Evolutionary conservation across 2,888 invertebrate genomes (phyloP).

Genomic region (Xestia xanthographa): DNA sequence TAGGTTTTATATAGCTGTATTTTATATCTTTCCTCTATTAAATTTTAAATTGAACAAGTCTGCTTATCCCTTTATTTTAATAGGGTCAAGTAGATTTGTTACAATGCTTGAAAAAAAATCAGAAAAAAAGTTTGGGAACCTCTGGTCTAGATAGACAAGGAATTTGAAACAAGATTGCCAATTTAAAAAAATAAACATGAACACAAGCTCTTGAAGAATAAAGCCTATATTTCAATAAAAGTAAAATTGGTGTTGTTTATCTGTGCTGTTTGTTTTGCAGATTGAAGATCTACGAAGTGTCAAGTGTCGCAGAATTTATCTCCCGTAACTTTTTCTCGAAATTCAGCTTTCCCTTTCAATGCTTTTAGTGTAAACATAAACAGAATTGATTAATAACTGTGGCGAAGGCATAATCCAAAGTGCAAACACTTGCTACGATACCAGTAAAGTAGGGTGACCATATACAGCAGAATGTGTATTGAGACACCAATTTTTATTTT

Average conservation of each 20-base stretch:
- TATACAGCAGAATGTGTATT: constrained; percentile 24
- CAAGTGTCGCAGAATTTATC: neutral
- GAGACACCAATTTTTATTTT: neutral
- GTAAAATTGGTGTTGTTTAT: neutral
- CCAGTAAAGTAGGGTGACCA: constrained; percentile 50
- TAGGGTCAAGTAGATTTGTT: no score
- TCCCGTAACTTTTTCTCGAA: neutral
- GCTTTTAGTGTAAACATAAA: constrained; percentile 29
- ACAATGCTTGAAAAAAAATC: no score
- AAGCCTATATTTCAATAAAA: neutral
- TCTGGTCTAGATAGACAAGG: neutral
- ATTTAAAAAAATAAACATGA: neutral
- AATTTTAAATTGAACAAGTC: no score
- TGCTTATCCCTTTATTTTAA: no score
- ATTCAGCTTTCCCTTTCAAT: constrained; percentile 32
- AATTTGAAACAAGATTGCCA: neutral
- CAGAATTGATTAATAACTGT: constrained; percentile 36
- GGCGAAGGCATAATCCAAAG: constrained; percentile 45
- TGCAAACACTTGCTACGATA: constrained; percentile 52
- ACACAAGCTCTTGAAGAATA: neutral
- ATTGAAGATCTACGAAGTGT: constrained; percentile 7
- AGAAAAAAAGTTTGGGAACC: no score
- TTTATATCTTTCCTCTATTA: no score
- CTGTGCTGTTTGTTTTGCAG: neutral
- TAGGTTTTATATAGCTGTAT: no score